Percentiles rank a stretch among this genome's conserved stretches.
Conservation (phyloP, 2,113 vertebrate species). For the Podiceps cristatus region DNA sequence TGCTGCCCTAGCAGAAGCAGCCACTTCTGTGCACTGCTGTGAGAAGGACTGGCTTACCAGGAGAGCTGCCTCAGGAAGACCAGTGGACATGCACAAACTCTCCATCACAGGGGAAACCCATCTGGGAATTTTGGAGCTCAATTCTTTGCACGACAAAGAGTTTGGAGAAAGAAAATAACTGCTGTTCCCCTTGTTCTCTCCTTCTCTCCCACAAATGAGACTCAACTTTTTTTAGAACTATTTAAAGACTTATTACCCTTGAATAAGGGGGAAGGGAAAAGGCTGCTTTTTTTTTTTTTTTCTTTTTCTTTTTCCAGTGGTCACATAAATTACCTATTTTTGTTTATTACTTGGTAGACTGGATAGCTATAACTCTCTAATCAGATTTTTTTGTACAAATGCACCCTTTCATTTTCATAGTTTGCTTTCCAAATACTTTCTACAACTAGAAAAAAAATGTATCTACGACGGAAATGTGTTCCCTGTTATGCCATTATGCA, state of each 20-base stretch:
- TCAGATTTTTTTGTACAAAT: neutral
- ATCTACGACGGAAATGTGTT: neutral
- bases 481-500: neutral
- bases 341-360: neutral
- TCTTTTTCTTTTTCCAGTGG: neutral
- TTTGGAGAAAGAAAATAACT: neutral
- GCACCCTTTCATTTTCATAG: neutral
- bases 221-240: neutral
- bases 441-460: neutral
- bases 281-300: too few relatives aligned
- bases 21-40: rapidly evolving
- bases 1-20: neutral
- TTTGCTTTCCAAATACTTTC: neutral
- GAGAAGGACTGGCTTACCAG: neutral
- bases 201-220: neutral
- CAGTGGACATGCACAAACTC: rapidly evolving
- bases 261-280: neutral
- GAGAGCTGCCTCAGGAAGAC: neutral
- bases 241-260: neutral
- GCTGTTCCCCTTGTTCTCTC: neutral
- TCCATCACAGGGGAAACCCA: neutral
- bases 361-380: neutral
- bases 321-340: neutral
- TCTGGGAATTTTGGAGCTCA: neutral
- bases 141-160: neutral